Evolutionary conservation across 1,140 invertebrate species (phyloP), one percentile per base, ranked within the genome.

Genomic region (Heliconius himera): DNA sequence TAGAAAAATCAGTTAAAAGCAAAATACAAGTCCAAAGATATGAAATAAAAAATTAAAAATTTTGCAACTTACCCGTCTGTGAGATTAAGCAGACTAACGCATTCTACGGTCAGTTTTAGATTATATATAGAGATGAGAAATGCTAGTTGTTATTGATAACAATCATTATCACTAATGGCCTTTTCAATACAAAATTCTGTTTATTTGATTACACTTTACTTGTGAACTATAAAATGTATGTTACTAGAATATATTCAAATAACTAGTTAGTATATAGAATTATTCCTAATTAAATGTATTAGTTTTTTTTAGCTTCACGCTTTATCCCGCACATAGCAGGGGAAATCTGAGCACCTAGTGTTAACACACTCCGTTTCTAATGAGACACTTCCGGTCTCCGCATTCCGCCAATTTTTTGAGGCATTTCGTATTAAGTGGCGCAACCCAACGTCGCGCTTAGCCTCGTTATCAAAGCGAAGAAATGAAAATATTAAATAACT

Each of bases 141-240:
- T 26, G 60, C 60, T 26, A 26, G 60, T 29, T 66, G 60, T 26
- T 56, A 22, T 22, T 29, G 60, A 66, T 66, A 66, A 66, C 26
- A 66, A 66, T 29, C 22, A 66, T 29, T 66, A 66, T 66, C 60
- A 5, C 1, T 66, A 66, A 66, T 66, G 60, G 41, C 41, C 41
- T 46, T 49, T 73, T 36, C 22, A 73, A 46, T 49, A 66, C 73
- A 29, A 66, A 75, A 80, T 75, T 82, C 56, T 26, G 60, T 66
- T 29, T 66, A 66, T 60, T 11, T 29, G 26, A 16, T 66, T 29
- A 29, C 22, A 66, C 9, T 36, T 56, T 56, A 56, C n/a, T 26
- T 29, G 60, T 13, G 5, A 26, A 66, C 22, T 66, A 29, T 66
- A n/a, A 13, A 66, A 6, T 29, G 3, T 16, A 66, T 66, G 60